Evolutionary conservation across 2,113 vertebrate species (phyloP), one percentile per base, ranked within the genome.

Genomic region (Rhea pennata): DNA sequence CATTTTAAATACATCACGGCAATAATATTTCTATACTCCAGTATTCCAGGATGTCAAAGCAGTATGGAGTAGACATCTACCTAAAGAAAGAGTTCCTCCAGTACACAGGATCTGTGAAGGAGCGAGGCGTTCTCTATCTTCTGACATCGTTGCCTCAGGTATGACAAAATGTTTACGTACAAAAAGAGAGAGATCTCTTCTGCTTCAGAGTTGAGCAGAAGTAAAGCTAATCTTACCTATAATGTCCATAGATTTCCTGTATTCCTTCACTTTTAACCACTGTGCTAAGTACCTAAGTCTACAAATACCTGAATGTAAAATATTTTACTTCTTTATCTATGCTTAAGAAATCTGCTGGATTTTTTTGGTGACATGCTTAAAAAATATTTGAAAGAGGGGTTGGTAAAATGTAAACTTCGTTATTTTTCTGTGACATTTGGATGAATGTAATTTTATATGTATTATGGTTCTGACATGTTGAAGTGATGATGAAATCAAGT

Each of bases 31-130:
- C 26, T 92, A 9, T 88, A 39, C 64, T 90, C 46, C 97, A 99
- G 99, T 99, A 99, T 96, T 99, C 99, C 93, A 98, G 99, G 92
- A 96, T 99, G 70, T 99, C 99, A 78, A 99, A 99, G 95, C 98
- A 98, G 88, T 99, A 98, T 8, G 99, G 99, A n/a, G 98, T 98
- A 97, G 99, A 99, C 69, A 98, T 99, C 93, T 99, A 98, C 96
- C 96, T 99, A 95, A 99, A 99, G 97, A 99, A 99, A 96, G 99
- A 99, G 87, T 98, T 98, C 56, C 98, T 99, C 39, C 98, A 99
- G 87, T 99, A 99, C 96, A 99, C 99, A 0, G 98, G 99, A 84
- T 99, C 98, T 31, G 99, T 98, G 88, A 99, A 99, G 96, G 99
- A 99, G 94, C 96, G 99, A 93, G 99, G 99, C 64, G 99, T 98